Percentiles rank a stretch among this genome's conserved stretches.
Evolutionary conservation across 2,888 invertebrate genomes (phyloP).

Genomic region (Pterostichus niger): DNA sequence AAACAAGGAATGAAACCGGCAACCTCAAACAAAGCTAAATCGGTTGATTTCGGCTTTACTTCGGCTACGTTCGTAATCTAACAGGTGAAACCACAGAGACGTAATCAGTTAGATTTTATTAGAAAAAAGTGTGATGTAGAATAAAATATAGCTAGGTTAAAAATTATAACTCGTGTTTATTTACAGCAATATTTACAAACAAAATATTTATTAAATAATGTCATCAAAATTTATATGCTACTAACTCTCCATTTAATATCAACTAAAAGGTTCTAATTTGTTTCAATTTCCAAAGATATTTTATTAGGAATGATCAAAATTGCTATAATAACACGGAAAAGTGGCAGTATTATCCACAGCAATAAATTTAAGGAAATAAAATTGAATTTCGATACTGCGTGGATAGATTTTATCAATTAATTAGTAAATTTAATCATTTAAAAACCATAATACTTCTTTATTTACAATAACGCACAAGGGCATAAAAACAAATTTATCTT

Average conservation of each 20-base stretch:
- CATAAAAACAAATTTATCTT: constrained; percentile 35
- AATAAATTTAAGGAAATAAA: constrained; percentile 3
- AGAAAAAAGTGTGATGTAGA: constrained; percentile 6
- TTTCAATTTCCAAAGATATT: constrained; percentile 39
- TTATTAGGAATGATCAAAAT: constrained; percentile 61
- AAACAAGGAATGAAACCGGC: constrained; percentile 49
- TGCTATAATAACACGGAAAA: constrained; percentile 64
- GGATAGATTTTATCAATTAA: constrained; percentile 21
- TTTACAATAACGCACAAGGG: constrained; percentile 58
- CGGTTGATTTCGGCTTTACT: constrained; percentile 25
- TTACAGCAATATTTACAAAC: constrained; percentile 67
- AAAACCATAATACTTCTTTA: constrained; percentile 29
- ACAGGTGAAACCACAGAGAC: constrained; percentile 51
- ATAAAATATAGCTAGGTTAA: constrained; percentile 25
- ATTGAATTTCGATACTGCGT: constrained; percentile 22
- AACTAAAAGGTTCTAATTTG: constrained; percentile 42
- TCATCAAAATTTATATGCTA: constrained; percentile 36
- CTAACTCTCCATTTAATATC: constrained; percentile 59
- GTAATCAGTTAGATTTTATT: constrained; percentile 11
- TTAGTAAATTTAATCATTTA: constrained; percentile 27
- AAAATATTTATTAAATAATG: constrained; percentile 40
- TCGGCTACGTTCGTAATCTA: constrained; percentile 33
- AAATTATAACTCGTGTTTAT: constrained; percentile 64
- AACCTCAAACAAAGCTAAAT: constrained; percentile 57
- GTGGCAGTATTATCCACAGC: constrained; percentile 64